These are phyloP conservation scores for Cochlearius cochlearius DNA, from an alignment of 2,113 vertebrate species.

Conservation along the genomic window DNA sequence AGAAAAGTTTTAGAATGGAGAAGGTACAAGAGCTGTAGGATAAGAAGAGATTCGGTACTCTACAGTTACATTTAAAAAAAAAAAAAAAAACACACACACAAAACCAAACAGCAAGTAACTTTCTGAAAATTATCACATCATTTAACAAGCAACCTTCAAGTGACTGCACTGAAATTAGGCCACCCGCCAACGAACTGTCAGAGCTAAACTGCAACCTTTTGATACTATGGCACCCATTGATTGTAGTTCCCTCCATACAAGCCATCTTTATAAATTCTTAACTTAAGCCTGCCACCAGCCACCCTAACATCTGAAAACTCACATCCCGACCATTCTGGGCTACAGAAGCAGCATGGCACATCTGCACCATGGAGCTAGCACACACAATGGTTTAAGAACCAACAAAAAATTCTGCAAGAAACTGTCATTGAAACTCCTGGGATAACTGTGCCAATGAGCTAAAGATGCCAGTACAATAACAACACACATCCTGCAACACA, in stretches of 20 bases:
- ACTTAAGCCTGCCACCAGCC: not conserved
- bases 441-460: not conserved
- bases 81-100: not conserved
- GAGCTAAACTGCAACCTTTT: not conserved
- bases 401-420: not conserved
- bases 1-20: not conserved
- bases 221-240: not conserved
- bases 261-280: not conserved
- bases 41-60: not conserved
- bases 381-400: not conserved
- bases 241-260: not conserved
- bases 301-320: accelerated
- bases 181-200: not conserved
- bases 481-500: not conserved
- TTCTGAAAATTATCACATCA: not conserved
- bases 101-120: not conserved
- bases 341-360: not conserved
- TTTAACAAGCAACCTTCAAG: not conserved
- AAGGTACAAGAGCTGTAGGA: not conserved
- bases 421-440: not conserved
- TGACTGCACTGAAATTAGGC: not conserved
- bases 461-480: not conserved
- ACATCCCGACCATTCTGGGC: not conserved
- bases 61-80: not conserved
- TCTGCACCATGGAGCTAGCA: not conserved